Base-by-base conservation (phyloP, 2,888 invertebrate genomes). In the Flabesymbios commensalis region DNA sequence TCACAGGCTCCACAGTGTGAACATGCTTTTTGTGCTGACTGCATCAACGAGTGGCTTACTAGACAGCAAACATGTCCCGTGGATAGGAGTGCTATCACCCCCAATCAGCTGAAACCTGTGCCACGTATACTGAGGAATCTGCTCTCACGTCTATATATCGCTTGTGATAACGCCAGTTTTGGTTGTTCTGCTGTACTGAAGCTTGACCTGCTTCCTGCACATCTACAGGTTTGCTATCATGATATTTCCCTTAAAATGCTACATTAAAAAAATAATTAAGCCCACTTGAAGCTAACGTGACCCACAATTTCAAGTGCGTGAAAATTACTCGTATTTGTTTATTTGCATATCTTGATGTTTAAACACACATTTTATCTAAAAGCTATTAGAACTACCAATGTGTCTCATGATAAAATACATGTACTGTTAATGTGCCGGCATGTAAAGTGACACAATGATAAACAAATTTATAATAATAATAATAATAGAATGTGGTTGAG, bases 41-140 rank as follows among this genome's bases (percentile, higher is more conserved):
- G 96, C 83, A 97, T 97, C 75, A 91, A 91, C 65, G 94, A 95
- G 84, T 97, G 96, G 96, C 88, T 96, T 70, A 90, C 91, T 69
- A 88, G 93, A 54, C 94, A 95, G 82, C 93, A 93, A 22, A 94
- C 93, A 36, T 97, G 96, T 79, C 96, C 96, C 2, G 91, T 96
- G 48, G 96, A 97, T 84, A 88, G 96, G 57, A 93, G 92, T 79
- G 88, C 90, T 54, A 90, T 96, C 72, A 93, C 93, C 39, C 88
- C 91, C n/a, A 78, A 77, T 65, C 94, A 94, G 83, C 86, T 97
- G 33, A 87, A 94, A 80, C 91, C 93, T 64, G 95, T 95, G 68
- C 96, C 96, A 45, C 87, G 96, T 79, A 96, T 97, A 80, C 87
- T 95, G 72, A 88, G 94, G 77, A 97, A 96, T 84, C 86, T 97